Percentiles rank a stretch among this genome's conserved stretches.
phyloP scores from a whole-genome alignment of 1,140 invertebrate species.

The Drosophila sucinea region DNA sequence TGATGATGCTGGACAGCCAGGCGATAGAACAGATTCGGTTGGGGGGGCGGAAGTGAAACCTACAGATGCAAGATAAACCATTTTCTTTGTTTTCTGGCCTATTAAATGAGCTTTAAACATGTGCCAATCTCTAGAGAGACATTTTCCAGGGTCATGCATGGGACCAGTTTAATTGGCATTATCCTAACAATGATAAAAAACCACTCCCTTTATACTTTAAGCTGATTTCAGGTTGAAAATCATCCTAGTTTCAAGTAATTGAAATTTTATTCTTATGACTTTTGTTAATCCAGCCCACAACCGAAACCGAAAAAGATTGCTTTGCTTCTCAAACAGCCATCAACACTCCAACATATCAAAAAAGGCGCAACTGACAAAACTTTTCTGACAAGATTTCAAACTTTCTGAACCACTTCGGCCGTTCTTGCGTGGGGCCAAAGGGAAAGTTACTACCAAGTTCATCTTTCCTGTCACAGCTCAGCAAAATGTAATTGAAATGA shows the following conservation, averaged over 20 bases:
- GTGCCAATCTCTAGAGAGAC: not conserved
- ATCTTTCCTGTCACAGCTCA: conserved; percentile 74
- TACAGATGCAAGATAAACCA: not conserved
- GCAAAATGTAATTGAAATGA: conserved; percentile 80
- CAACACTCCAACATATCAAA: conserved; percentile 60
- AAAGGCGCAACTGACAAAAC: conserved; percentile 59
- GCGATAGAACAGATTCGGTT: not conserved
- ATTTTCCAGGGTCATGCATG: not conserved
- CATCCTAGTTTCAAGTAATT: conserved; percentile 4
- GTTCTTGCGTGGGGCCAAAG: conserved; percentile 33
- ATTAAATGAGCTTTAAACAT: conserved; percentile 8
- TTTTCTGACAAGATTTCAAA: conserved; percentile 62
- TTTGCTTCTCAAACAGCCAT: conserved; percentile 38
- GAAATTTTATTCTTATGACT: conserved; percentile 9
- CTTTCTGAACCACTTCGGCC: conserved; percentile 39
- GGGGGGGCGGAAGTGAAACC: not conserved
- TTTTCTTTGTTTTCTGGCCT: not conserved
- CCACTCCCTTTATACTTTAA: not conserved
- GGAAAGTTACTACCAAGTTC: conserved; percentile 51
- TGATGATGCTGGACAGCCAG: conserved; percentile 21
- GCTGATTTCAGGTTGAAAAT: not conserved
- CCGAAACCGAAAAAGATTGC: conserved; percentile 7
- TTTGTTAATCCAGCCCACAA: conserved; percentile 18
- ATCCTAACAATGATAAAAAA: not conserved
- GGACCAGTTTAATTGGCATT: not conserved